Percentiles rank a stretch among this genome's conserved stretches.
phyloP scores from a whole-genome alignment of 2,113 vertebrate genomes.

The Butorides virescens region DNA sequence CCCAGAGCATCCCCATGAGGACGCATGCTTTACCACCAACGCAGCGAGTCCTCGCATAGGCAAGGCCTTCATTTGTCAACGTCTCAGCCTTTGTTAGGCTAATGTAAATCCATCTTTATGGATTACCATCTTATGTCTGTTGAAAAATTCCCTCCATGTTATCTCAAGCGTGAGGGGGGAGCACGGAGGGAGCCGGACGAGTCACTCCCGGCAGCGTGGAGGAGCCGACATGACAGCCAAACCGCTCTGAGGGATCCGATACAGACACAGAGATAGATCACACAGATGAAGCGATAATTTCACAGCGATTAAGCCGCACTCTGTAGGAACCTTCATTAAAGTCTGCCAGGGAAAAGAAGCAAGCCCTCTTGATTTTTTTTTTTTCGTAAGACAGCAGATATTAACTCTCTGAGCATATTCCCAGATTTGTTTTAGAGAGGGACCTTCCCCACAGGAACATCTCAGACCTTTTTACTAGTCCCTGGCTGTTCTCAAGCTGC shows the following conservation, averaged over 20 bases:
- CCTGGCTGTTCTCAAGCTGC: neutral
- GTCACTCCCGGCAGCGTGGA: neutral
- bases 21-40: rapidly evolving
- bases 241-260: neutral
- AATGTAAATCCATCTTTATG: constrained; percentile 11
- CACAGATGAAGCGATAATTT: constrained; percentile 50
- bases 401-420: neutral
- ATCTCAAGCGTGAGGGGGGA: neutral
- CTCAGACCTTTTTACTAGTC: neutral
- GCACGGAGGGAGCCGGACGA: neutral
- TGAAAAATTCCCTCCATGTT: constrained; percentile 10
- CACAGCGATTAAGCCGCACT: constrained; percentile 48
- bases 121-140: neutral
- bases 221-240: neutral
- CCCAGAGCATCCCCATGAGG: neutral
- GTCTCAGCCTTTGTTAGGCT: neutral
- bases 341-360: neutral
- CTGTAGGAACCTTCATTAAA: constrained; percentile 41
- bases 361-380: neutral
- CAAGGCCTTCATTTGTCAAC: neutral
- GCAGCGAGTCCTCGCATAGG: rapidly evolving
- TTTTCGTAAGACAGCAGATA: neutral
- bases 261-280: constrained; percentile 22
- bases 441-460: neutral
- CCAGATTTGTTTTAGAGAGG: neutral